Conservation (phyloP, 1,140 invertebrate species). For the Caenorhabditis tropicalis region DNA sequence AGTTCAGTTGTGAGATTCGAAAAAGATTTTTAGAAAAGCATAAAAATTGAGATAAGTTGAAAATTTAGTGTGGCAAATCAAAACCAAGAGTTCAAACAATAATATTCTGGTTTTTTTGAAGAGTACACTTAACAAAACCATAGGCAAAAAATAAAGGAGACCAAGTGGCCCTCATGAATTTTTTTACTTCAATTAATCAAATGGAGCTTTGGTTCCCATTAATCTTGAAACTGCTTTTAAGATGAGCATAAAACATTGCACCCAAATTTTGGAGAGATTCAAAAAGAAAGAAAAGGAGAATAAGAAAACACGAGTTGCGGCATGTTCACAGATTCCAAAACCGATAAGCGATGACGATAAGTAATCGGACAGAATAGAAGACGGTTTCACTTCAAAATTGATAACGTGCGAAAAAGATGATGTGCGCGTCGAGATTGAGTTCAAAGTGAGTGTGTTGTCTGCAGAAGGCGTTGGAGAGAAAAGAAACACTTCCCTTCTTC, state of each 20-base stretch:
- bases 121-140: too few species aligned
- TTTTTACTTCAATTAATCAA: too few species aligned
- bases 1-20: too few species aligned
- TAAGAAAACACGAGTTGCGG: not conserved
- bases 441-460: not conserved
- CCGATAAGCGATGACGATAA: not conserved
- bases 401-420: conserved; percentile 38
- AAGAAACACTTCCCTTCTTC: not conserved
- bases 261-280: not conserved
- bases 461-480: conserved; percentile 22
- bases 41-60: too few species aligned
- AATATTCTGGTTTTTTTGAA: too few species aligned
- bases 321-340: conserved; percentile 15
- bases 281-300: not conserved
- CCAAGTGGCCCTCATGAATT: too few species aligned
- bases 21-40: too few species aligned
- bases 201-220: too few species aligned
- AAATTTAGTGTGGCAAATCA: too few species aligned
- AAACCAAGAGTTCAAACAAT: too few species aligned
- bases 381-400: conserved; percentile 9
- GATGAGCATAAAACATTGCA: not conserved
- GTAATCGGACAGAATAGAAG: not conserved
- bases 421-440: not conserved
- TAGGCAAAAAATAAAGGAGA: too few species aligned
- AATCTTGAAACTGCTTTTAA: too few species aligned